phyloP scores from a whole-genome alignment of 2,797 vertebrate species.

The Liparis tanakae region DNA sequence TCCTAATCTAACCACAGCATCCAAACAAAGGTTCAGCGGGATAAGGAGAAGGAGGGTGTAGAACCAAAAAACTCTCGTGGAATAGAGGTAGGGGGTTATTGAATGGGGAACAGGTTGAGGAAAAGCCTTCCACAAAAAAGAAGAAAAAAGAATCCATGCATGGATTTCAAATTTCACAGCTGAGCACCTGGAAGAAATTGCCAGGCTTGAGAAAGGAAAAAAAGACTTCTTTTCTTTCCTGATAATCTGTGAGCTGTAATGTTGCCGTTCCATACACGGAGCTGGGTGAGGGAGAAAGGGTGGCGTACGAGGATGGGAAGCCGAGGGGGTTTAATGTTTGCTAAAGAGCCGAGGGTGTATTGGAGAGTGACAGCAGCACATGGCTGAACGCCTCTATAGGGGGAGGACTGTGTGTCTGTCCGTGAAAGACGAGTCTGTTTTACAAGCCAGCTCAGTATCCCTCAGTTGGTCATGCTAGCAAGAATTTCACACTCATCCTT shows the following conservation, averaged over 20 bases:
- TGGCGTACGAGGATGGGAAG: constrained; percentile 35
- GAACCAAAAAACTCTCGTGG: constrained; percentile 31
- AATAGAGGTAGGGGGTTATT: constrained; percentile 11
- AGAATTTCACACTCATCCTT: constrained; percentile 68
- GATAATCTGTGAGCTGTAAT: constrained; percentile 74
- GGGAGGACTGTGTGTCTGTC: constrained; percentile 57
- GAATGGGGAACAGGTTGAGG: constrained; percentile 42
- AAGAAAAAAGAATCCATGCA: constrained; percentile 78
- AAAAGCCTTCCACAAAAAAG: constrained; percentile 55
- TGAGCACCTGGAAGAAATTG: constrained; percentile 85
- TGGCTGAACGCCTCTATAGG: constrained; percentile 63
- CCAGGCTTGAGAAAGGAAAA: constrained; percentile 69
- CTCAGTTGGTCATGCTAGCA: constrained; percentile 68
- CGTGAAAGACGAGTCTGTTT: constrained; percentile 72
- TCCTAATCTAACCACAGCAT: constrained; percentile 67
- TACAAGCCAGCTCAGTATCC: constrained; percentile 67
- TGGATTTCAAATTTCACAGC: constrained; percentile 88
- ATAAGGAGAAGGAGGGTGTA: constrained; percentile 15
- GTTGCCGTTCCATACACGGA: constrained; percentile 61
- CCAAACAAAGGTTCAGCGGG: constrained; percentile 74
- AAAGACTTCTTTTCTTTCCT: constrained; percentile 72
- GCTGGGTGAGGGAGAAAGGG: constrained; percentile 44
- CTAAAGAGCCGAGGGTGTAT: constrained; percentile 65
- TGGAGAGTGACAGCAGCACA: constrained; percentile 77
- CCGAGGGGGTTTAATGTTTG: constrained; percentile 64